These are phyloP conservation scores for Pteria penguin DNA, from an alignment of 2,888 invertebrate genomes.

Conservation along the genomic window DNA sequence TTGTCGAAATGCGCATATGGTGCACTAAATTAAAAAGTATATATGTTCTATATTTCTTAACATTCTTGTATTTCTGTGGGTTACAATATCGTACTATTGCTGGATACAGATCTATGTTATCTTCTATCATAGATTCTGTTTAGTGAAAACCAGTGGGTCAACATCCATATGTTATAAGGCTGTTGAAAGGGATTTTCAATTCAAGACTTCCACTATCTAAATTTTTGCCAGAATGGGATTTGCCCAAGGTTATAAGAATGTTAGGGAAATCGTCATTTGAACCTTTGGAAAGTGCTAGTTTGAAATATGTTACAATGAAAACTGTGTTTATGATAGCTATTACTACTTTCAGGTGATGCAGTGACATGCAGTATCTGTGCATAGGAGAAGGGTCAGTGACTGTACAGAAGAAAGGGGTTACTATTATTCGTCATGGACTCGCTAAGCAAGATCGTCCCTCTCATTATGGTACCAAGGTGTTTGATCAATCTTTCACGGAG, in stretches of 20 bases:
- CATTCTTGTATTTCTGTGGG: conserved; percentile 21
- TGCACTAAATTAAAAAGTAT: no score
- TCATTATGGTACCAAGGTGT: no score
- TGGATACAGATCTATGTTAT: conserved; percentile 45
- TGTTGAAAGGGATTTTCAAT: conserved; percentile 43
- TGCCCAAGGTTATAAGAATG: conserved; percentile 25
- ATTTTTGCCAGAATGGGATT: conserved; percentile 43
- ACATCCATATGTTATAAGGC: conserved; percentile 42
- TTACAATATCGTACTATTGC: conserved; percentile 37
- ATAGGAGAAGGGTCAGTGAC: no score
- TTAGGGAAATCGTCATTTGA: conserved; percentile 42
- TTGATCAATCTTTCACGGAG: no score
- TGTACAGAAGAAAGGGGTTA: no score
- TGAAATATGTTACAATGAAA: conserved; percentile 34
- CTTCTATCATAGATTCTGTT: conserved; percentile 28
- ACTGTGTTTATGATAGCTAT: conserved; percentile 37
- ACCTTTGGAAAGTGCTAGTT: conserved; percentile 23
- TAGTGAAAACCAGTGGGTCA: conserved; percentile 32
- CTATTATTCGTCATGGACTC: no score
- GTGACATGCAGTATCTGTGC: no score
- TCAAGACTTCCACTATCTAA: conserved; percentile 31
- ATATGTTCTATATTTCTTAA: conserved; percentile 39
- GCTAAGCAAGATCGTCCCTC: no score
- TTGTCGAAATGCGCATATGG: no score
- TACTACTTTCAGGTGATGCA: conserved; percentile 37